Percentiles rank a stretch among this genome's conserved stretches.
These are phyloP conservation scores for Candoia aspera DNA, from an alignment of 2,113 vertebrate species.

Conservation along the genomic window DNA sequence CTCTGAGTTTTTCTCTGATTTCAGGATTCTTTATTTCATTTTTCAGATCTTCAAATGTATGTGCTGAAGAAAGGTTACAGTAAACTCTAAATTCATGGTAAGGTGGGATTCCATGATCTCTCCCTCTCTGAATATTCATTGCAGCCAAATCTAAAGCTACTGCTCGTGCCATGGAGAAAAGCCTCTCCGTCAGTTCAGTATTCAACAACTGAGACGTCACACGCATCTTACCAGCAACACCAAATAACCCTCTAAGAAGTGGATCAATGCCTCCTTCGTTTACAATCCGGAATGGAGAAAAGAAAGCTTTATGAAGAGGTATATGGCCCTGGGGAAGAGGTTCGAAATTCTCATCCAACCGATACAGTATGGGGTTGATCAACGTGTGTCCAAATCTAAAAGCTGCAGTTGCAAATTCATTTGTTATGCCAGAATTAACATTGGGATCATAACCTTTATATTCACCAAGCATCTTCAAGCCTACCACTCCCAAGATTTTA, in stretches of 20 bases:
- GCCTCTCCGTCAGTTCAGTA: conserved; percentile 92
- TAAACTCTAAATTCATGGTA: conserved; percentile 97
- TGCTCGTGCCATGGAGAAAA: conserved; percentile 96
- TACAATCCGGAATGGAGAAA: conserved; percentile 95
- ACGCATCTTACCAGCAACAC: conserved; percentile 94
- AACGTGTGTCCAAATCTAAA: conserved; percentile 98
- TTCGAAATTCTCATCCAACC: conserved; percentile 88
- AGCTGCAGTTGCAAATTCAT: conserved; percentile 93
- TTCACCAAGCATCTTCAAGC: conserved; percentile 86
- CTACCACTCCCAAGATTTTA: conserved; percentile 93
- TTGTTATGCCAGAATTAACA: conserved; percentile 89
- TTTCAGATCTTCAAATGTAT: conserved; percentile 89
- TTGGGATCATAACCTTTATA: conserved; percentile 91
- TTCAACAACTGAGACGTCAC: conserved; percentile 91
- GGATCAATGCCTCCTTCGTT: conserved; percentile 98
- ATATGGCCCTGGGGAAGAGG: conserved; percentile 91
- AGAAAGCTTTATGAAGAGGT: conserved; percentile 95
- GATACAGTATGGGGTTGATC: conserved; percentile 91
- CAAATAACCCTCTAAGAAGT: conserved; percentile 91
- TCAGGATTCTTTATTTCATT: conserved; percentile 92
- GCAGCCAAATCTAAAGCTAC: conserved; percentile 96
- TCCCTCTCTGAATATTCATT: conserved; percentile 95
- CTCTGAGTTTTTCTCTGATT: conserved; percentile 89
- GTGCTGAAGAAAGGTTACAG: conserved; percentile 91
- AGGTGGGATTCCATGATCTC: conserved; percentile 95